Conservation (phyloP, 2,888 invertebrate species). For the Watsonalla cultraria region DNA sequence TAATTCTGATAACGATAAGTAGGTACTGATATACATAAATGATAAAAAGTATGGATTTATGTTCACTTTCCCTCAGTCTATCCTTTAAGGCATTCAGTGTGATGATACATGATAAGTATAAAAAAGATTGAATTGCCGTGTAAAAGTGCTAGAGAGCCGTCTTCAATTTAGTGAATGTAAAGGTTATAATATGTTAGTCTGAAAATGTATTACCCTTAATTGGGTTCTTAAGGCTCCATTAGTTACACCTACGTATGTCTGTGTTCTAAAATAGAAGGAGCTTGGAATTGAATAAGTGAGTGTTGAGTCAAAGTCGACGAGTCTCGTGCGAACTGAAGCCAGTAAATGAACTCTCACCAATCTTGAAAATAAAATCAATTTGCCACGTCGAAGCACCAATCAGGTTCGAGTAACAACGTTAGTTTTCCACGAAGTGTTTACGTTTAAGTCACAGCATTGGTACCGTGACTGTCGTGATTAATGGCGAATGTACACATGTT, state of each 20-base stretch:
- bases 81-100: too few relatives aligned
- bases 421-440: slow-evolving; percentile 16
- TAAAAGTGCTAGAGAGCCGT: too few relatives aligned
- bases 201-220: background rate
- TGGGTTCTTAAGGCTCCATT: background rate
- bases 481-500: slow-evolving; percentile 55
- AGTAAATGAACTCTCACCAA: slow-evolving; percentile 22
- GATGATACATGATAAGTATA: too few relatives aligned
- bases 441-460: slow-evolving; percentile 12
- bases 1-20: too few relatives aligned
- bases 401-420: slow-evolving; percentile 18
- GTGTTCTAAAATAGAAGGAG: background rate
- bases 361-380: slow-evolving; percentile 32
- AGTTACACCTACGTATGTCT: background rate
- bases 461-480: slow-evolving; percentile 56
- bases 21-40: too few relatives aligned
- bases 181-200: too few relatives aligned
- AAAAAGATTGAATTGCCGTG: too few relatives aligned
- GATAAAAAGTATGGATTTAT: too few relatives aligned
- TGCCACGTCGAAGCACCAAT: slow-evolving; percentile 20
- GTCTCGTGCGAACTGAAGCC: slow-evolving; percentile 14
- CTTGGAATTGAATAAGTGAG: slow-evolving; percentile 10
- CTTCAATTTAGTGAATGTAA: too few relatives aligned
- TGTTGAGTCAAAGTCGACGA: slow-evolving; percentile 12
- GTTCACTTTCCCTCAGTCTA: too few relatives aligned